Evolutionary conservation across 2,797 vertebrate species (phyloP), one percentile per base, ranked within the genome.

Genomic region (Vespertilio murinus): DNA sequence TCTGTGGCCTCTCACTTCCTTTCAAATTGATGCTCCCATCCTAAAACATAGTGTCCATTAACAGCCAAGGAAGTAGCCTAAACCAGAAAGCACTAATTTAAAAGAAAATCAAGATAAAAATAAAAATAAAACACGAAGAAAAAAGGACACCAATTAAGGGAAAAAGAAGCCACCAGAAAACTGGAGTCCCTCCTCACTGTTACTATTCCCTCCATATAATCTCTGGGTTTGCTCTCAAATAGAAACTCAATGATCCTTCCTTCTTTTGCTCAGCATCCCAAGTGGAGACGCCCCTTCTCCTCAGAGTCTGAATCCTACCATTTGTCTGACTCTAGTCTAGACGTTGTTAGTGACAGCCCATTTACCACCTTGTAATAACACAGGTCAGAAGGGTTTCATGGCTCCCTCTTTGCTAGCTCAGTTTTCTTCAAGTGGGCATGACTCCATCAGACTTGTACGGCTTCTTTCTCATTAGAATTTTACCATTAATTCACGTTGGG

Each of bases 41-140:
- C 54, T 75, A 25, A 92, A 90, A 84, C 38, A 71, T 4, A 5
- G n/a, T 59, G 12, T 88, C 47, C 56, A 56, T 78, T 87, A 54
- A 20, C 35, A 77, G 13, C 9, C 20, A 87, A n/a, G 18, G 5
- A 64, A 30, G 16, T 25, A 47, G 10, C 40, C 47, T 13, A 65
- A 79, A 49, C 49, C 71, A 40, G 59, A 87, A 87, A 83, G 12
- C 12, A 84, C 3, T 56, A 6, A 61, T 38, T 88, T 78, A 90
- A 85, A 95, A 81, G 69, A 89, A 85, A 90, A 81, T 54, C 13
- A 89, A 86, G 82, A 35, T 71, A 47, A 82, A 93, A 80, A 71
- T 35, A 49, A 40, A 13, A 73, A 0, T 61, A 61, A 59, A 52
- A 54, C 28, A 30, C 0, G 59, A 73, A 85, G 5, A 83, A 79